Evolutionary conservation across 2,888 invertebrate species (phyloP).

Genomic region (Craniophora ligustri): DNA sequence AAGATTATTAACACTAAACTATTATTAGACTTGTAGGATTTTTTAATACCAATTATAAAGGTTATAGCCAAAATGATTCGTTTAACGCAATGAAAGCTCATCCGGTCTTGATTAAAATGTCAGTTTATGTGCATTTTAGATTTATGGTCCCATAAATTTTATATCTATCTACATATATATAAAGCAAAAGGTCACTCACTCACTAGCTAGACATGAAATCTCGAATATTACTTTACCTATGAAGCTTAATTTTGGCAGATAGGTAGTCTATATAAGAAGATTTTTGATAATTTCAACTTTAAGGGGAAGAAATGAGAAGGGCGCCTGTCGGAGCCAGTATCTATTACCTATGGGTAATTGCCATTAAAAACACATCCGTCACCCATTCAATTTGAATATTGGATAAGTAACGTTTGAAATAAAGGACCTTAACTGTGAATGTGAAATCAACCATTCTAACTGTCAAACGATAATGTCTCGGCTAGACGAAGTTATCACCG

Average conservation of each 20-base stretch:
- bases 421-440: constrained; percentile 3
- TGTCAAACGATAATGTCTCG: constrained; percentile 36
- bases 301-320: too few relatives aligned
- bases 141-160: constrained; percentile 22
- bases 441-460: constrained; percentile 27
- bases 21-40: neutral
- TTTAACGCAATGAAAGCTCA: constrained; percentile 1
- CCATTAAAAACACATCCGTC: neutral
- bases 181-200: too few relatives aligned
- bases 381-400: constrained; percentile 15
- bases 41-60: neutral
- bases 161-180: too few relatives aligned
- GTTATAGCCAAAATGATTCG: neutral
- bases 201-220: too few relatives aligned
- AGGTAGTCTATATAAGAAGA: too few relatives aligned
- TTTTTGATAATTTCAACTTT: too few relatives aligned
- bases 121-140: constrained; percentile 14
- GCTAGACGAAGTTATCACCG: constrained; percentile 31
- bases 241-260: too few relatives aligned
- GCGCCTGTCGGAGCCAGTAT: too few relatives aligned
- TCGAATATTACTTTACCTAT: too few relatives aligned
- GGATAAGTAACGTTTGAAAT: constrained; percentile 18
- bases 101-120: constrained; percentile 16
- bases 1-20: neutral
- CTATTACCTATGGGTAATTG: too few relatives aligned